These are phyloP conservation scores for Musca vetustissima DNA, from an alignment of 1,140 invertebrate genomes.

Conservation along the genomic window DNA sequence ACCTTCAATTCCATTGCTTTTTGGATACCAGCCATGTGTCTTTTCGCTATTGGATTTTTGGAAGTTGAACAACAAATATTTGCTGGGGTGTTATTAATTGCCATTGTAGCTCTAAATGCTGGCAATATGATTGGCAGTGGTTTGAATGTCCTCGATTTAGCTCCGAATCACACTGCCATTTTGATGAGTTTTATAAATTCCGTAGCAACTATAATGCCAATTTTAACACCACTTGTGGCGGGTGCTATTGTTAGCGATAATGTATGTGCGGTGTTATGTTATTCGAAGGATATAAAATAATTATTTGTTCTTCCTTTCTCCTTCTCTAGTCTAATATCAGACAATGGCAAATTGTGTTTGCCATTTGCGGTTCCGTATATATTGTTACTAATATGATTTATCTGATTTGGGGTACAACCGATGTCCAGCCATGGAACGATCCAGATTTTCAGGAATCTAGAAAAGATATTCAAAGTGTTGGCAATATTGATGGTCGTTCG, in stretches of 20 bases:
- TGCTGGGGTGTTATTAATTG: slow-evolving; percentile 62
- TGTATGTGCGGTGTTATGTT: slow-evolving; percentile 59
- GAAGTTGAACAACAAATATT: slow-evolving; percentile 31
- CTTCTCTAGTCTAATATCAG: slow-evolving; percentile 84
- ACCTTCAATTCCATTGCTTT: slow-evolving; percentile 63
- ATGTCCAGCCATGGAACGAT: slow-evolving; percentile 76
- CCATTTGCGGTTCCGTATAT: slow-evolving; percentile 39
- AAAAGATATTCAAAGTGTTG: background rate
- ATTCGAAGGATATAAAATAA: slow-evolving; percentile 19
- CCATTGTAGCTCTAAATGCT: slow-evolving; percentile 73
- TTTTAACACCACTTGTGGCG: slow-evolving; percentile 65
- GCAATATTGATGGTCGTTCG: background rate
- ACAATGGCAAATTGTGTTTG: slow-evolving; percentile 66
- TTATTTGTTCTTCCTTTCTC: background rate
- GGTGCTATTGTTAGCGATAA: slow-evolving; percentile 65
- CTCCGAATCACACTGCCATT: slow-evolving; percentile 71
- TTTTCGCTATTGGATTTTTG: slow-evolving; percentile 63
- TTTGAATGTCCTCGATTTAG: slow-evolving; percentile 69
- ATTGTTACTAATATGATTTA: slow-evolving; percentile 41
- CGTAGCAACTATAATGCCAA: slow-evolving; percentile 67
- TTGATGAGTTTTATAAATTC: slow-evolving; percentile 69
- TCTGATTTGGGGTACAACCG: slow-evolving; percentile 72
- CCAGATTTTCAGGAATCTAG: slow-evolving; percentile 64
- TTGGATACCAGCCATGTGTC: slow-evolving; percentile 61
- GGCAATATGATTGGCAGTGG: slow-evolving; percentile 68